phyloP scores from a whole-genome alignment of 92 coral and sea anemone species.

The Bergia puertoricense region DNA sequence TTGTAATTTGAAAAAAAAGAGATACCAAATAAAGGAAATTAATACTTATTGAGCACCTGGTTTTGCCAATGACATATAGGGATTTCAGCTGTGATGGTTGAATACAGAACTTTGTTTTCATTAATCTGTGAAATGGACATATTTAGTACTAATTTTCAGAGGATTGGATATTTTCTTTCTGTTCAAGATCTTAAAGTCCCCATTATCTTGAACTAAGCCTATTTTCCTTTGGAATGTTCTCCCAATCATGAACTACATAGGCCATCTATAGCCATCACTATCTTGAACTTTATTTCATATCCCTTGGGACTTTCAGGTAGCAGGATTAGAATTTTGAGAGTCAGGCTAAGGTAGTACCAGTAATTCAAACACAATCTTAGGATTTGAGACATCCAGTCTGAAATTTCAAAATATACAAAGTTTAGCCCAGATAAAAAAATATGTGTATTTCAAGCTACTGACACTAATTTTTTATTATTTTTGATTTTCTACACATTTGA shows the following conservation, averaged over 20 bases:
- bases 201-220: background rate
- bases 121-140: too few relatives aligned
- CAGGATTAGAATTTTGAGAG: background rate
- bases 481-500: too few relatives aligned
- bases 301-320: background rate
- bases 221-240: constrained; percentile 10
- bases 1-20: too few relatives aligned
- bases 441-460: too few relatives aligned
- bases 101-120: background rate
- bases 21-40: too few relatives aligned
- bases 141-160: background rate
- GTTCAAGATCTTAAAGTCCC: background rate
- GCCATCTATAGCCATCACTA: constrained; percentile 4
- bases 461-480: too few relatives aligned
- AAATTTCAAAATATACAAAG: constrained; percentile 8
- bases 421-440: too few relatives aligned
- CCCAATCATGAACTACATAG: constrained; percentile 4
- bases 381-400: background rate
- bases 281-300: background rate
- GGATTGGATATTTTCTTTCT: background rate
- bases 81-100: background rate
- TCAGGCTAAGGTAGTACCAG: background rate
- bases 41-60: too few relatives aligned
- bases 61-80: too few relatives aligned
- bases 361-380: constrained; percentile 7